These are phyloP conservation scores for Bovichtus diacanthus DNA, from an alignment of 2,797 vertebrate species.

Conservation along the genomic window DNA sequence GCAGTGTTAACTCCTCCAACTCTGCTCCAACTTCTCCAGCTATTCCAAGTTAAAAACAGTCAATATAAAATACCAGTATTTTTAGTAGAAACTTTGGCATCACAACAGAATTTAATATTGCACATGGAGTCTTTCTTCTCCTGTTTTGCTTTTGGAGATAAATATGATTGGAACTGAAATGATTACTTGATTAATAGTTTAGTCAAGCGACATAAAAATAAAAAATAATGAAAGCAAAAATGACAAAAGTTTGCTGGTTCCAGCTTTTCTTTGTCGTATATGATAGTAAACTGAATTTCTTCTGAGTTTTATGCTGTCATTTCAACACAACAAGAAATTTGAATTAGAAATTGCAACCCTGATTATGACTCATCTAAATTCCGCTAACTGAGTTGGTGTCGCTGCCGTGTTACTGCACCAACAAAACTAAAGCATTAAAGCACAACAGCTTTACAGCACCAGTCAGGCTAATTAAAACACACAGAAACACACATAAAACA, in stretches of 20 bases:
- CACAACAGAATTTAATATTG: background rate
- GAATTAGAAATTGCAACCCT: background rate
- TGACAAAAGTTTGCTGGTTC: background rate
- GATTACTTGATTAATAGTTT: background rate
- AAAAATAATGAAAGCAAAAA: background rate
- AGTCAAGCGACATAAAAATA: background rate
- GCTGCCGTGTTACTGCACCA: slow-evolving; percentile 14
- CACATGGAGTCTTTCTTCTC: background rate
- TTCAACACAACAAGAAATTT: background rate
- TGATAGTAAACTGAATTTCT: background rate
- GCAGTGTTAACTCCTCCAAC: slow-evolving; percentile 42
- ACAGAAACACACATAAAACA: slow-evolving; percentile 60
- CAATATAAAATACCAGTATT: background rate
- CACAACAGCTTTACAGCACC: slow-evolving; percentile 38
- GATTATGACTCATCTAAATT: slow-evolving; percentile 6
- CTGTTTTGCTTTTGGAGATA: background rate
- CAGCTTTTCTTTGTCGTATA: background rate
- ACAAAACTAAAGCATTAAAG: slow-evolving; percentile 41
- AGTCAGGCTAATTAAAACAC: slow-evolving; percentile 67
- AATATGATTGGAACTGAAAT: background rate
- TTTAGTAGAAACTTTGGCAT: background rate
- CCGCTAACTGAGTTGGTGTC: slow-evolving; percentile 2
- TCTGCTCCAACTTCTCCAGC: slow-evolving; percentile 14
- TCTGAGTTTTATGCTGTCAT: background rate
- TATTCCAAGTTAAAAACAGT: background rate